Base-by-base conservation (phyloP, 1,140 invertebrate genomes). In the Euura saliciscinereae region DNA sequence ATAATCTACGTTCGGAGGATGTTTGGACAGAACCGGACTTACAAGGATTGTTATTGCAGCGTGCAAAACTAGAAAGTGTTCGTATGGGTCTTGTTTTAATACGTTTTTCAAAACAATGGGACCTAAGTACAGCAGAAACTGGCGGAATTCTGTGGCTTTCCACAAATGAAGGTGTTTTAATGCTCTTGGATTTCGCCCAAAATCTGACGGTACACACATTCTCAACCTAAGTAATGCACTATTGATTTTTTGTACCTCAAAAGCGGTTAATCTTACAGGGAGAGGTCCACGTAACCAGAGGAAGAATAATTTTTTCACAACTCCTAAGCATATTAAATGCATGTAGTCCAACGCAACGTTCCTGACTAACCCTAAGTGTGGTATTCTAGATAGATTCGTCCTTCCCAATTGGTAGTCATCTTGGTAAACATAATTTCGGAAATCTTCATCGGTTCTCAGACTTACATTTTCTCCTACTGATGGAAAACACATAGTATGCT, bases 71-170 rank as follows among this genome's bases (percentile, higher is more conserved):
- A 28, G 28, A 78, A 88, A 88, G 76, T 88, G 77, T 11, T 79
- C 13, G 79, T 87, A 88, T 10, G 76, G 13, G 10, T 80, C 71
- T 66, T 78, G 51, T 66, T 73, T 28, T 44, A 88, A 65, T 71
- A 79, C 73, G 43, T 76, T 66, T 76, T 79, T 81, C 44, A 88
- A 76, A 45, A 83, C 79, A 89, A 73, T 28, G 28, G 28, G 28
- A 28, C 28, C 28, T 28, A 28, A 28, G 28, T 28, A 28, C 28
- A 28, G 28, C 11, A 89, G 71, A 79, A 89, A 87, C 51, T 81
- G 76, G 28, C 87, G 73, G 77, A 86, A 87, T 76, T 89, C 88
- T 66, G 87, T 88, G 6, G 85, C 88, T 77, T 89, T 89, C 85
- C 85, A 89, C 45, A 78, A 70, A 5, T 81, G 76, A 45, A 86